Conservation (phyloP, 2,797 vertebrate species). For the Sebastes miniatus region DNA sequence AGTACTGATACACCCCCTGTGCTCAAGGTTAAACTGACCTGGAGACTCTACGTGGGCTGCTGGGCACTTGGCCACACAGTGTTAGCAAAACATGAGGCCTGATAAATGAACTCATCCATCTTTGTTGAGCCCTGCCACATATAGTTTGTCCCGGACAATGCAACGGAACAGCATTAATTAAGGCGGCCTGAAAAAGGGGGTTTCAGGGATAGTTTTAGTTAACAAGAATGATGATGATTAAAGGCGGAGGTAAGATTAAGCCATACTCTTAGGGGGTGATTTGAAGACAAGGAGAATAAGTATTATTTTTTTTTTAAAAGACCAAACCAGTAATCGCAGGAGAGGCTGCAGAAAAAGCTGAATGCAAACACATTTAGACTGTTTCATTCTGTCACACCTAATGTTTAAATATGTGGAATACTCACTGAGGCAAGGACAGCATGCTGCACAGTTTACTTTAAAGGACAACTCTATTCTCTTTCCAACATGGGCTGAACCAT, state of each 20-base stretch:
- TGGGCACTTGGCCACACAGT: constrained; percentile 67
- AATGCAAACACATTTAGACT: neutral
- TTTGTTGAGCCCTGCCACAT: constrained; percentile 67
- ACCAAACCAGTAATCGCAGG: neutral
- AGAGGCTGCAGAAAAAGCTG: neutral
- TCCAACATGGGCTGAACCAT: neutral
- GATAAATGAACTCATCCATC: constrained; percentile 82
- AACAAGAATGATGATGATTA: constrained; percentile 22
- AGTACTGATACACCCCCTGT: constrained; percentile 53
- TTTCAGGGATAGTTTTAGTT: constrained; percentile 17
- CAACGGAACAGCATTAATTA: constrained; percentile 58
- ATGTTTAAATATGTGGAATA: neutral
- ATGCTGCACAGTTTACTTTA: neutral
- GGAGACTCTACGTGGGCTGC: constrained; percentile 66
- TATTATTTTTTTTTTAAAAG: neutral
- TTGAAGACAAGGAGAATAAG: neutral
- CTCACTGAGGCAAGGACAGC: neutral
- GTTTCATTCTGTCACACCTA: neutral
- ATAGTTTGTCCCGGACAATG: constrained; percentile 58
- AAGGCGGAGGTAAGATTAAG: constrained; percentile 32
- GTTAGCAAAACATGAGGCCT: constrained; percentile 76
- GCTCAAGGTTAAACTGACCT: constrained; percentile 82
- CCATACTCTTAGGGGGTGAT: neutral
- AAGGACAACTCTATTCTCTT: neutral
- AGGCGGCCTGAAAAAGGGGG: constrained; percentile 25